Percentiles rank a stretch among this genome's conserved stretches.
These are phyloP conservation scores for Heliangelus exortis DNA, from an alignment of 2,797 vertebrate species.

Conservation along the genomic window DNA sequence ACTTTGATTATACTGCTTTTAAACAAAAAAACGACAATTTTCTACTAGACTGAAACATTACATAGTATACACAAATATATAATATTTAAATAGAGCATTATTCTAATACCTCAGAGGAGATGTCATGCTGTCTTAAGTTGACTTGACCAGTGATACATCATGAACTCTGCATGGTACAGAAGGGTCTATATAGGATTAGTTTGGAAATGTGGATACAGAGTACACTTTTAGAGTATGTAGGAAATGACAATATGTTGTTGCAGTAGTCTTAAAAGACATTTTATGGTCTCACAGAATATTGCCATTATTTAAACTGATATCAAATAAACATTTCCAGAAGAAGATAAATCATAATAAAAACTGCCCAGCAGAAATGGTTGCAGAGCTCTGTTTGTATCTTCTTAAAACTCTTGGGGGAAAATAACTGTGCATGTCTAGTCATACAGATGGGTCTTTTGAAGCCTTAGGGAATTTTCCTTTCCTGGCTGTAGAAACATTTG, in stretches of 20 bases:
- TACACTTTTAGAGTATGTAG: background rate
- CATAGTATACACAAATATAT: background rate
- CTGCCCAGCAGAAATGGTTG: background rate
- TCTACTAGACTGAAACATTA: background rate
- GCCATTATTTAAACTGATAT: background rate
- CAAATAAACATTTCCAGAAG: background rate
- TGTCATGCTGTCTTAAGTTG: background rate
- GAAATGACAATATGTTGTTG: background rate
- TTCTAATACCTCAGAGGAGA: background rate
- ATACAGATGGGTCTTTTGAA: background rate
- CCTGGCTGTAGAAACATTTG: background rate
- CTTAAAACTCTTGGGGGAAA: background rate
- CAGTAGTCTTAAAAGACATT: background rate
- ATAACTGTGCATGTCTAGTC: background rate
- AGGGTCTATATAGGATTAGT: background rate
- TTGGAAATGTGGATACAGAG: background rate
- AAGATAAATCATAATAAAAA: conserved; percentile 22
- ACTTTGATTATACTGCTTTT: background rate
- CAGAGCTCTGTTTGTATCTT: background rate
- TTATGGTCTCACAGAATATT: background rate
- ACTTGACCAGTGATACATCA: background rate
- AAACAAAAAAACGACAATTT: background rate
- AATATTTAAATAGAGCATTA: background rate
- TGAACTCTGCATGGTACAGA: background rate
- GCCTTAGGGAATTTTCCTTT: background rate